A percentile compares a stretch with the other conserved stretches of the same genome.
Conservation (phyloP, 2,888 invertebrate genomes). For the Noctua comes region DNA sequence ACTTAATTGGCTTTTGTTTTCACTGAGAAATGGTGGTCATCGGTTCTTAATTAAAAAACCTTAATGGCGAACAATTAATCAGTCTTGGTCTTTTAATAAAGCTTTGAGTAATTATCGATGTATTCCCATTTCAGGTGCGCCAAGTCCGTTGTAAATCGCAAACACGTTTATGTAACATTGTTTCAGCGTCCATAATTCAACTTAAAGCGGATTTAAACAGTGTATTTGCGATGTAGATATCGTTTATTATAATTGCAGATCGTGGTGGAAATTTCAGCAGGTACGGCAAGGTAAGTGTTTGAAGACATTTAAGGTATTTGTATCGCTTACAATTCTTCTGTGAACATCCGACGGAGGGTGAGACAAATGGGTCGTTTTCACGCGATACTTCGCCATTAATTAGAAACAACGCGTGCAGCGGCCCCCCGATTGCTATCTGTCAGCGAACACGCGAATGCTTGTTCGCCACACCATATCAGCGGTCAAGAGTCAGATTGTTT, state of each 20-base stretch:
- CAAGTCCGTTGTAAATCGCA: constrained; percentile 40
- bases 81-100: constrained; percentile 32
- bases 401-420: constrained; percentile 83
- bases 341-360: constrained; percentile 84
- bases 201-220: constrained; percentile 72
- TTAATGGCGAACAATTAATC: constrained; percentile 17
- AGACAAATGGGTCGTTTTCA: constrained; percentile 86
- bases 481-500: constrained; percentile 56
- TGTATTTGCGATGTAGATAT: constrained; percentile 79
- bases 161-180: constrained; percentile 59
- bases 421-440: constrained; percentile 86
- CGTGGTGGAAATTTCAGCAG: constrained; percentile 77
- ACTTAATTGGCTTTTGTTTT: constrained; percentile 21
- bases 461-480: constrained; percentile 68
- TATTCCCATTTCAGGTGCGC: constrained; percentile 30
- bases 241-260: constrained; percentile 85
- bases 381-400: constrained; percentile 87
- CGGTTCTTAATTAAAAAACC: constrained; percentile 32
- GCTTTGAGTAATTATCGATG: constrained; percentile 30
- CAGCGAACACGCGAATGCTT: constrained; percentile 85
- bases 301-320: constrained; percentile 87
- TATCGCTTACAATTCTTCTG: constrained; percentile 88
- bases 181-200: constrained; percentile 67
- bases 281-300: constrained; percentile 81
- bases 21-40: neutral